Conservation (phyloP, 2,797 vertebrate genomes). For the Okamejei kenojei region DNA sequence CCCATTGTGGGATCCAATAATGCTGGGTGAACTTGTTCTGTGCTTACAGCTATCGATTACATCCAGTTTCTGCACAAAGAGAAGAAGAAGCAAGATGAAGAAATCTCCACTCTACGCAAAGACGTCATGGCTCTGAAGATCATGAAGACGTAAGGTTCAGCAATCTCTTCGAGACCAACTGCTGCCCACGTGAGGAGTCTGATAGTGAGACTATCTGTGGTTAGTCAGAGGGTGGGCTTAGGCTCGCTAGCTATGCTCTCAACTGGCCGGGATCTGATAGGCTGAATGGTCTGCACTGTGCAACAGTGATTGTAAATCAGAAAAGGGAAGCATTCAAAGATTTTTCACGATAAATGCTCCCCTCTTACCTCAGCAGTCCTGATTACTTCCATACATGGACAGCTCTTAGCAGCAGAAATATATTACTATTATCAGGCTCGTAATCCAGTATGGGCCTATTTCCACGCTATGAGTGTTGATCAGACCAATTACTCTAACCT, state of each 20-base stretch:
- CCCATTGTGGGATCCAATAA: too few relatives aligned
- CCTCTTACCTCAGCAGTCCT: not conserved
- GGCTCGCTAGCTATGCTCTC: too few relatives aligned
- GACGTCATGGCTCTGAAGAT: slow-evolving; percentile 94
- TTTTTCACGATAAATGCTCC: not conserved
- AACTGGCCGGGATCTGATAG: too few relatives aligned
- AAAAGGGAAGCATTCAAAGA: not conserved
- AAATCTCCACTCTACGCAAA: slow-evolving; percentile 84
- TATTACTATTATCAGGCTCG: not conserved
- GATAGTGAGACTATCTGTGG: too few relatives aligned
- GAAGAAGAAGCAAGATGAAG: slow-evolving; percentile 98
- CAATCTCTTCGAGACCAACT: not conserved
- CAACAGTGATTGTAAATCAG: not conserved
- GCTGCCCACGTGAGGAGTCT: not conserved
- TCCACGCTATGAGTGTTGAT: too few relatives aligned
- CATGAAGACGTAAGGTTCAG: slow-evolving; percentile 85
- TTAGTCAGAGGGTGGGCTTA: too few relatives aligned
- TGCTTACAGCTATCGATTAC: slow-evolving; percentile 82
- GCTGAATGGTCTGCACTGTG: too few relatives aligned
- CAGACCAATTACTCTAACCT: too few relatives aligned
- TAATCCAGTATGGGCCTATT: too few relatives aligned
- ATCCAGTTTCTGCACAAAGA: slow-evolving; percentile 98
- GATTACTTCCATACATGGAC: not conserved
- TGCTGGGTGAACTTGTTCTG: not conserved
- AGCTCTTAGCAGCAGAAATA: not conserved